A percentile compares a stretch with the other conserved stretches of the same genome.
These are phyloP conservation scores for Heteromurus nitidus DNA, from an alignment of 2,888 invertebrate genomes.

Conservation along the genomic window DNA sequence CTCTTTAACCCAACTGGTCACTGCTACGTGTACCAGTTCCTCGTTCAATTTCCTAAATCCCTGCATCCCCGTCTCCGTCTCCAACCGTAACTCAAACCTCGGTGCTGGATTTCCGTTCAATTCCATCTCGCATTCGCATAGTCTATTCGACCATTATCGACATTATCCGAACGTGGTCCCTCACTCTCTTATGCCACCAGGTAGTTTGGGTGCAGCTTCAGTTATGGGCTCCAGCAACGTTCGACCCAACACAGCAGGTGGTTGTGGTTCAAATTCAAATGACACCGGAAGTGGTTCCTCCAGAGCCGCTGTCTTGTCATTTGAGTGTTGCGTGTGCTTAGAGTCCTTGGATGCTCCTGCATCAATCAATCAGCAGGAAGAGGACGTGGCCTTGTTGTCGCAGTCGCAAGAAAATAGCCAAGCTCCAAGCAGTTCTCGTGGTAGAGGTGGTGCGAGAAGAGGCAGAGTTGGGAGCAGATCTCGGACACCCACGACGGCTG, in stretches of 20 bases:
- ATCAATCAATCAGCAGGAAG: conserved; percentile 21
- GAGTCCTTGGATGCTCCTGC: conserved; percentile 50
- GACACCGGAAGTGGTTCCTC: not conserved
- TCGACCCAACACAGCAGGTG: not conserved
- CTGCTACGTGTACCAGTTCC: no score
- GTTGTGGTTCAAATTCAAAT: not conserved
- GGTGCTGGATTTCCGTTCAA: no score
- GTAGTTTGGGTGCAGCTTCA: no score
- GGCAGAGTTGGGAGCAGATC: not conserved
- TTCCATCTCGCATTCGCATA: no score
- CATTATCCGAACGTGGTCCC: no score
- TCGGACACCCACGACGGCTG: not conserved
- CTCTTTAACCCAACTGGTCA: no score
- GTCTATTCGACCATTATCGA: no score
- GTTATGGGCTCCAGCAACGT: not conserved
- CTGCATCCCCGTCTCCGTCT: no score
- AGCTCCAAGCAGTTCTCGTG: conserved; percentile 1
- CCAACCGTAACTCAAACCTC: no score
- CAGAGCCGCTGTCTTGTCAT: not conserved
- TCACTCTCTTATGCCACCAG: no score
- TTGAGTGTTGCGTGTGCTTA: conserved; percentile 64
- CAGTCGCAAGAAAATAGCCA: not conserved
- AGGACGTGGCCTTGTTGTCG: no score
- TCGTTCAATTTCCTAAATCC: no score
- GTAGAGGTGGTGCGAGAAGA: not conserved